Percentiles rank a stretch among this genome's conserved stretches.
These are phyloP conservation scores for Sminthopsis crassicaudata DNA, from an alignment of 2,113 vertebrate genomes.

Conservation along the genomic window DNA sequence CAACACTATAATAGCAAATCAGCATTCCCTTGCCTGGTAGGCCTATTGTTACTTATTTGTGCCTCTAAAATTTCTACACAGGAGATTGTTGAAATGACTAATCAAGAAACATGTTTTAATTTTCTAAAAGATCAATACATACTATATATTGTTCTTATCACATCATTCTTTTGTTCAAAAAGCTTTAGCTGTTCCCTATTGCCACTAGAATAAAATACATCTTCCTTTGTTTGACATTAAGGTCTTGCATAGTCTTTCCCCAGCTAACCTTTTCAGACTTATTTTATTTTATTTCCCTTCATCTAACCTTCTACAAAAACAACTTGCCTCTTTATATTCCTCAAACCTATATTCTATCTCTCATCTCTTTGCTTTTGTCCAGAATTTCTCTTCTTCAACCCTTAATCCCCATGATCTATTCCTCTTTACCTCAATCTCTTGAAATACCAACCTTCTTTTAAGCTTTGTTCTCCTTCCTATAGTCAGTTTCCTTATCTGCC, in stretches of 20 bases:
- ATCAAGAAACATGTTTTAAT: background rate
- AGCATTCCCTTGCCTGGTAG: background rate
- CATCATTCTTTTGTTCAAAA: background rate
- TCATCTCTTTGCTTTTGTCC: background rate
- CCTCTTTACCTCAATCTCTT: background rate
- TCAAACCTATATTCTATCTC: background rate
- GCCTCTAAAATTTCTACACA: background rate
- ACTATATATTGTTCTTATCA: background rate
- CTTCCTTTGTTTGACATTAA: background rate
- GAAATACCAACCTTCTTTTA: background rate
- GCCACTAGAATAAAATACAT: background rate
- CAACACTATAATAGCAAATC: background rate
- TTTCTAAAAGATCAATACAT: background rate
- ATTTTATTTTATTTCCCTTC: background rate
- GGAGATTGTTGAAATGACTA: background rate
- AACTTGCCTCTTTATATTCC: background rate
- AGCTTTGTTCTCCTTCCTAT: background rate
- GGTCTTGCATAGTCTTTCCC: background rate
- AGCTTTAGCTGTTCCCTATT: background rate
- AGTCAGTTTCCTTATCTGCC: background rate
- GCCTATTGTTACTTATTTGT: background rate
- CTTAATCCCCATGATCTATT: background rate
- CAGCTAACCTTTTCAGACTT: background rate
- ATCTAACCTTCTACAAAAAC: background rate
- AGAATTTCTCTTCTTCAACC: background rate